Evolutionary conservation across 2,113 vertebrate genomes (phyloP), one percentile per base, ranked within the genome.

Genomic region (Phycodurus eques): DNA sequence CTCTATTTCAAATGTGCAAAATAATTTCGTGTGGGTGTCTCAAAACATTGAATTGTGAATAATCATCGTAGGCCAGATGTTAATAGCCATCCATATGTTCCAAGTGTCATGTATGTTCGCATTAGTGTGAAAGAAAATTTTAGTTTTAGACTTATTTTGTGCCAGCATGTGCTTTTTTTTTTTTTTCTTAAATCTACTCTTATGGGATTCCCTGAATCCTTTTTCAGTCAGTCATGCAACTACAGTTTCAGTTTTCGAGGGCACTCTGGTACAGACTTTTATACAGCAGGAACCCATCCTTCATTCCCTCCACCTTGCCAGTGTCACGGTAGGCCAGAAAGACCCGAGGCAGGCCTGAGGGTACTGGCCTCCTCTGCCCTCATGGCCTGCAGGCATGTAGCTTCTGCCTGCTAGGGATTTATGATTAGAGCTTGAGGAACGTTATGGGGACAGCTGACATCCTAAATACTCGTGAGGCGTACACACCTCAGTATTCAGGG

Each of bases 351-450:
- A 77, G 62, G 79, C 93, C 80, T 65, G 74, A 75, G 79, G 92
- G 70, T 46, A 83, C 73, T 49, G 74, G 88, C 83, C 76, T 83
- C 83, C 86, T 88, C 79, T 90, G 89, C 86, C 86, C 90, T 86
- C 62, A 61, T 70, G 71, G 83, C 87, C 83, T 71, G 61, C 33
- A 79, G 89, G 79, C 71, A 75, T 75, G 72, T 53, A 75, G 82
- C 81, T 73, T 85, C 73, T 72, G 73, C 80, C 88, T 89, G 81
- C 83, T 66, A 67, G 78, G 72, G 79, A 76, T 65, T 87, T 72
- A 80, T 87, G 88, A 91, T 90, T 85, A 88, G 67, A 85, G 81
- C 74, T 61, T 27, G 63, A 74, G 72, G 88, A 77, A 64, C 19
- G 53, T 81, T 76, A 68, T 56, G 71, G 78, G 84, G 80, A 86